Base-by-base conservation (phyloP, 2,113 vertebrate species). In the Melanostigma gelatinosum region DNA sequence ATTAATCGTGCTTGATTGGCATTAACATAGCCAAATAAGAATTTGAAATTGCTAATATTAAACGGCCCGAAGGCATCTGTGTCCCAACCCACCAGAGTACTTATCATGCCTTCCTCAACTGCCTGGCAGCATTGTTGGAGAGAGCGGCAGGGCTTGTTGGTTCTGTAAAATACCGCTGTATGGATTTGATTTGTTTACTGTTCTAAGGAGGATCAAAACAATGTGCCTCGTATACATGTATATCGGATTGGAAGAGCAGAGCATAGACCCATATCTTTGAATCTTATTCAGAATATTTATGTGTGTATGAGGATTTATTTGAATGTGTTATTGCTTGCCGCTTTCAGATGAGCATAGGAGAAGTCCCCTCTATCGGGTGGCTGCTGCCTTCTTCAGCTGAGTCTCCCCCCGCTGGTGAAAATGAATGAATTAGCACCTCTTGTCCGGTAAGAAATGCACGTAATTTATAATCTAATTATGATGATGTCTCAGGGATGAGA, bases 391-490 rank as follows among this genome's bases (percentile, higher is more conserved):
- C 61, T 48, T 27, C 69, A 69, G 61, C 71, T 5, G 27, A 62
- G 60, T 67, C 72, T 36, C 57, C 72, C 68, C 67, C 70, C 72
- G 58, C 65, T 52, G 58, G 10, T 58, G 29, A 69, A 69, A 88
- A 77, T 69, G 57, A 87, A 91, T 89, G 79, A 91, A 92, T 94
- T 90, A 91, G 86, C 92, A 88, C 89, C 78, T 92, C 85, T 83
- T 88, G 87, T 91, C 88, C 92, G 16, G 86, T 87, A 87, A 91
- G 87, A 92, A 92, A 89, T 87, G 22, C 90, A 88, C 65, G 84
- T 89, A 86, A 92, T 90, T 92, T 92, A 87, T 93, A 90, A 93
- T 92, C 88, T 91, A 91, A 93, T 94, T 91, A 87, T 82, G 73
- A 86, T 64, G 65, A 85, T 86, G 89, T 91, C 89, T 89, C 79